phyloP scores from a whole-genome alignment of 2,888 invertebrate species.

The Cryptocephalus primarius region DNA sequence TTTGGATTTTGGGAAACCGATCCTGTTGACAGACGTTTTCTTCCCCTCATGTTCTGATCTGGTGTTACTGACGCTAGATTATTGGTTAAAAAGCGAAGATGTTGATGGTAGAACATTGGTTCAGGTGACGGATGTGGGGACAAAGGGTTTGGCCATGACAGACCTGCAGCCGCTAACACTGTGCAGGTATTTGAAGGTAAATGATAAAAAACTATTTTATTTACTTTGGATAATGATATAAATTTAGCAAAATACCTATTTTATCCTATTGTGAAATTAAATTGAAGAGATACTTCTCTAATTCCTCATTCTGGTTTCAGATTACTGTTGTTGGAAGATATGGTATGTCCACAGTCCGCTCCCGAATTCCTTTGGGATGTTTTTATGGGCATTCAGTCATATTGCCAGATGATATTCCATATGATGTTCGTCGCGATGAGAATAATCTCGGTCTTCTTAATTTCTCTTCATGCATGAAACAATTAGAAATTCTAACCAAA shows the following conservation, averaged over 20 bases:
- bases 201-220: slow-evolving; percentile 2
- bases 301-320: slow-evolving; percentile 34
- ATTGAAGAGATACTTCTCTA: background rate
- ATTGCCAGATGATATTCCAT: slow-evolving; percentile 45
- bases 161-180: slow-evolving; percentile 86
- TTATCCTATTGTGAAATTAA: background rate
- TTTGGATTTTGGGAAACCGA: slow-evolving; percentile 79
- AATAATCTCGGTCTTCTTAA: too few species aligned
- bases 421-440: slow-evolving; percentile 18
- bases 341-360: slow-evolving; percentile 82
- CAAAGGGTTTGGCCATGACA: slow-evolving; percentile 71
- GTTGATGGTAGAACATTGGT: slow-evolving; percentile 74
- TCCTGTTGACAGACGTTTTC: slow-evolving; percentile 76
- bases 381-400: slow-evolving; percentile 86
- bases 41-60: slow-evolving; percentile 73
- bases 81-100: slow-evolving; percentile 83
- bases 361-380: slow-evolving; percentile 84
- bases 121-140: slow-evolving; percentile 79
- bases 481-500: slow-evolving; percentile 54
- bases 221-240: background rate
- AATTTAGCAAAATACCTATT: background rate
- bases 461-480: slow-evolving; percentile 35
- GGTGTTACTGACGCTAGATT: slow-evolving; percentile 78
- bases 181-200: slow-evolving; percentile 79
- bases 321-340: slow-evolving; percentile 86